These are phyloP conservation scores for Brachyopa scutellaris DNA, from an alignment of 2,888 invertebrate species.

Conservation along the genomic window DNA sequence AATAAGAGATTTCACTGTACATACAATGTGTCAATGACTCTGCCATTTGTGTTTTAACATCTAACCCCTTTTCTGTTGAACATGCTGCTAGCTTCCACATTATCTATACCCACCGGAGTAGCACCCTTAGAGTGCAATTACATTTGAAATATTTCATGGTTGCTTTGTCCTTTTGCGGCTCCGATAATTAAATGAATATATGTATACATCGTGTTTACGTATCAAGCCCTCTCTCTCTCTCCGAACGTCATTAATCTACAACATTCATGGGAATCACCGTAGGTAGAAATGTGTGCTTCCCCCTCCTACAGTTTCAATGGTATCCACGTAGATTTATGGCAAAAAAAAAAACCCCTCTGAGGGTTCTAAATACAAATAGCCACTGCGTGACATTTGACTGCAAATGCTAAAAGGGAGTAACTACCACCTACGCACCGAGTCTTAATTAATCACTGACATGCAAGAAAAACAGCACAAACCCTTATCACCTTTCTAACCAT, in stretches of 20 bases:
- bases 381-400: conserved; percentile 30
- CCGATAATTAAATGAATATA: conserved; percentile 25
- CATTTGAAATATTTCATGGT: conserved; percentile 3
- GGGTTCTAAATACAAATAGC: background rate
- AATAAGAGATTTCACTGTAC: no score
- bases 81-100: no score
- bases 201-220: conserved; percentile 9
- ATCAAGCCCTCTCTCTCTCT: background rate
- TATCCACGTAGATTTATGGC: conserved; percentile 3
- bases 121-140: background rate
- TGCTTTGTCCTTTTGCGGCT: background rate
- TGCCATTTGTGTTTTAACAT: no score
- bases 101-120: no score
- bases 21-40: no score
- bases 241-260: conserved; percentile 6
- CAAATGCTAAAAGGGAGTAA: conserved; percentile 16
- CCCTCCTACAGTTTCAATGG: background rate
- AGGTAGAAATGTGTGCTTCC: background rate
- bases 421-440: no score
- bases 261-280: conserved; percentile 22
- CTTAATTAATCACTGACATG: conserved; percentile 44
- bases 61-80: no score
- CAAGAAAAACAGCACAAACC: no score
- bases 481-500: conserved; percentile 22
- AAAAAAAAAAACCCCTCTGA: background rate